These are phyloP conservation scores for Paraescarpia echinospica DNA, from an alignment of 1,140 invertebrate genomes.

Conservation along the genomic window DNA sequence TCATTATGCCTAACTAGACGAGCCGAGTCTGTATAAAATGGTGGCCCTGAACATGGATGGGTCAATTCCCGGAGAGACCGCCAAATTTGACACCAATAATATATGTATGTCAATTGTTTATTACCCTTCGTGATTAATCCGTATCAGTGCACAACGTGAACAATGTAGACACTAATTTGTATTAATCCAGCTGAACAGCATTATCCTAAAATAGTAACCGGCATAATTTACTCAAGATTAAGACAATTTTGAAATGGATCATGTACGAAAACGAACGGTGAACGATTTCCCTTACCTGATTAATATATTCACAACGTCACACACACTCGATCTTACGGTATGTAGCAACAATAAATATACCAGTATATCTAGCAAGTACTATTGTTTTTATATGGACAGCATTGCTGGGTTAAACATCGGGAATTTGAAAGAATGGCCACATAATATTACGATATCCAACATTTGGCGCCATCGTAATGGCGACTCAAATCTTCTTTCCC, in stretches of 20 bases:
- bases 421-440: neutral
- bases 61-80: neutral
- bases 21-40: neutral
- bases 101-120: neutral
- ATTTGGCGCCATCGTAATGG: constrained; percentile 3
- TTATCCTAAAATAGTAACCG: neutral
- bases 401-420: neutral
- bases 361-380: neutral
- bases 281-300: neutral
- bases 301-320: neutral
- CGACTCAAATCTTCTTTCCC: constrained; percentile 4
- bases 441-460: constrained; percentile 6
- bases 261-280: neutral
- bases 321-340: neutral
- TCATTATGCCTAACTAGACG: neutral
- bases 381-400: neutral
- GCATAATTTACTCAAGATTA: neutral
- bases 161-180: neutral
- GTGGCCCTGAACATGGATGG: constrained; percentile 3
- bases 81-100: constrained; percentile 2
- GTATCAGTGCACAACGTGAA: neutral
- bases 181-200: neutral
- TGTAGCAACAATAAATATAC: neutral
- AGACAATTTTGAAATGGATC: neutral
- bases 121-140: neutral